Evolutionary conservation across 2,888 invertebrate species (phyloP).

Genomic region (Pocota personata): DNA sequence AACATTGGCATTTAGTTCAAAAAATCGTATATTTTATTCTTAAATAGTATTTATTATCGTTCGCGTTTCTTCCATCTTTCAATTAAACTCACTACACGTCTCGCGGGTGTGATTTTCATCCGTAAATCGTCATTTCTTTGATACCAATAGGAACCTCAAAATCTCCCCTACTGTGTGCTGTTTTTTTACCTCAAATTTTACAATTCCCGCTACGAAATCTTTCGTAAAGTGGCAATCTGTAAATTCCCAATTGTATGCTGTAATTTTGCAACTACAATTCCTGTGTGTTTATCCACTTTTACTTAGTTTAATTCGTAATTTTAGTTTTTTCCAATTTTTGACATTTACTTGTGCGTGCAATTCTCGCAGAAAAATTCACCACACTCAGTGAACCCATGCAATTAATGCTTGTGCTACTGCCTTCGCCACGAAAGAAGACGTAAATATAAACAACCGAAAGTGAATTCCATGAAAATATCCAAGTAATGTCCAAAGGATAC

Average conservation of each 20-base stretch:
- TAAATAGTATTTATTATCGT: conserved; percentile 47
- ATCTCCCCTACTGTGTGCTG: conserved; percentile 18
- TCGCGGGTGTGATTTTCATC: not conserved
- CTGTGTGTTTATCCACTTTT: not conserved
- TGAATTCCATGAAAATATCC: conserved; percentile 68
- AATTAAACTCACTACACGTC: conserved; percentile 2
- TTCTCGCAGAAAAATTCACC: conserved; percentile 55
- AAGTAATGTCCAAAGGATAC: conserved; percentile 62
- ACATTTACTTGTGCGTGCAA: conserved; percentile 67
- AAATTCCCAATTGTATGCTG: not conserved
- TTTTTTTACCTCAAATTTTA: conserved; percentile 15
- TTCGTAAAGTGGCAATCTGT: not conserved
- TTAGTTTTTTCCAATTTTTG: conserved; percentile 42
- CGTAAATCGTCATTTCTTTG: conserved; percentile 5
- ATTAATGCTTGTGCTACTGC: conserved; percentile 36
- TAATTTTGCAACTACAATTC: not conserved
- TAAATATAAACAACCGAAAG: conserved; percentile 74
- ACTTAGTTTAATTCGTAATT: conserved; percentile 26
- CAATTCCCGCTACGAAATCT: not conserved
- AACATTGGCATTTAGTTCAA: conserved; percentile 63
- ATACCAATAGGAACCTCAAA: not conserved
- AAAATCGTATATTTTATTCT: conserved; percentile 51
- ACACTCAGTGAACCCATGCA: conserved; percentile 69
- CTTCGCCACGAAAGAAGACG: conserved; percentile 57
- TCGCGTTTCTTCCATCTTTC: conserved; percentile 25